phyloP scores from a whole-genome alignment of 2,113 vertebrate species.

The Galemys pyrenaicus region DNA sequence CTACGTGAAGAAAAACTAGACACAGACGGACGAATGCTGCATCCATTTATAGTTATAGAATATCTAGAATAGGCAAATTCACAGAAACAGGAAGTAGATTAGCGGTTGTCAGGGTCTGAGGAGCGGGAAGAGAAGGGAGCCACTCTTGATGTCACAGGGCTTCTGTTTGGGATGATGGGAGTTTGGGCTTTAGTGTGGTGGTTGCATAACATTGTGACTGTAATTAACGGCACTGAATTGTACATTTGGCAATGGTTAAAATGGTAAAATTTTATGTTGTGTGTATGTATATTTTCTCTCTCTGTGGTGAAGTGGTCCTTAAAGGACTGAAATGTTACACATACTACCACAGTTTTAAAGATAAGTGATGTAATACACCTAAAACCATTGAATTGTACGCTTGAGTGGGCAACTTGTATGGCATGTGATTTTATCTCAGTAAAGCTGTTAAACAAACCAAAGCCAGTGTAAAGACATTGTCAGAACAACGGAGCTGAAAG shows the following conservation, averaged over 20 bases:
- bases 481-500: neutral
- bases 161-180: too few species aligned
- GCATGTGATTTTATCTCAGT: neutral
- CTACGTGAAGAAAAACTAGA: neutral
- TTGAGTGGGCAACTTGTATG: neutral
- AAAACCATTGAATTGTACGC: neutral
- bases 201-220: too few species aligned
- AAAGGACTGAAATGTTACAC: neutral
- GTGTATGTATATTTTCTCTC: too few species aligned
- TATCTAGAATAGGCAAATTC: neutral
- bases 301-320: too few species aligned
- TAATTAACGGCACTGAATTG: too few species aligned
- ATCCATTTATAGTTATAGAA: neutral
- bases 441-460: neutral
- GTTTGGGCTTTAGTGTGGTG: too few species aligned
- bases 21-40: neutral
- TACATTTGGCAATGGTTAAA: too few species aligned
- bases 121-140: too few species aligned
- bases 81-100: too few species aligned
- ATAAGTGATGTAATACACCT: neutral
- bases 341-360: neutral
- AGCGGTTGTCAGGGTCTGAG: too few species aligned
- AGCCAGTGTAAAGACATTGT: neutral
- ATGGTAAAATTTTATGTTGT: too few species aligned
- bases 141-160: too few species aligned